A percentile compares a stretch with the other conserved stretches of the same genome.
phyloP scores from a whole-genome alignment of 2,113 vertebrate species.

The Pogonocichla stellata region DNA sequence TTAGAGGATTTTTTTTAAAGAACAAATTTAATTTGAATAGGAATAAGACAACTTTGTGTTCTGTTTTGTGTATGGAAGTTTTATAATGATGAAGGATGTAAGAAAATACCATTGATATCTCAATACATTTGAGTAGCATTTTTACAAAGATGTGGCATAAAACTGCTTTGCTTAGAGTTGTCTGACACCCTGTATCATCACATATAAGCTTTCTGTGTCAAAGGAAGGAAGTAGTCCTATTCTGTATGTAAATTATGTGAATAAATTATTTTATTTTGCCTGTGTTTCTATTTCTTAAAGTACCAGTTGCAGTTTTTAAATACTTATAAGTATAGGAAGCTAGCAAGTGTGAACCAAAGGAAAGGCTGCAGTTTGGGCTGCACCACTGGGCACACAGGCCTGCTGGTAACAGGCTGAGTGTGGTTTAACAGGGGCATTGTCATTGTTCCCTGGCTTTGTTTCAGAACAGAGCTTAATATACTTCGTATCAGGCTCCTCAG shows the following conservation, averaged over 20 bases:
- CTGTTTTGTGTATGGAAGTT: not conserved
- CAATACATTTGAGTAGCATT: not conserved
- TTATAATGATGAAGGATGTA: constrained; percentile 4
- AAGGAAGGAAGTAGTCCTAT: constrained; percentile 65
- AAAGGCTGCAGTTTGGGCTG: not conserved
- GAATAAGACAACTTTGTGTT: not conserved
- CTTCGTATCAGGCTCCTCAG: accelerated
- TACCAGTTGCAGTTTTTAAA: not conserved
- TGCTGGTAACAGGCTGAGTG: accelerated
- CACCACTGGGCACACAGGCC: accelerated
- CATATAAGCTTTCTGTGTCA: constrained; percentile 63
- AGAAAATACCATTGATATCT: not conserved
- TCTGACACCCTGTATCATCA: constrained; percentile 1
- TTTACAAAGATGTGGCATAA: not conserved
- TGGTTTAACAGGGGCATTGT: accelerated
- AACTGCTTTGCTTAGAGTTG: constrained; percentile 13
- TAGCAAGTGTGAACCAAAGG: not conserved
- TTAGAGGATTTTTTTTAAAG: not conserved
- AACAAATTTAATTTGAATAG: not conserved
- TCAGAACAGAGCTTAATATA: not conserved
- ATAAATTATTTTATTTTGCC: constrained; percentile 77
- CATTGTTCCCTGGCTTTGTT: not conserved
- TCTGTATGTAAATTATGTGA: constrained; percentile 73
- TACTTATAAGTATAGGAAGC: not conserved
- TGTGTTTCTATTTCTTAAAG: not conserved